phyloP scores from a whole-genome alignment of 2,113 vertebrate species.

The Sphaerodactylus townsendi region DNA sequence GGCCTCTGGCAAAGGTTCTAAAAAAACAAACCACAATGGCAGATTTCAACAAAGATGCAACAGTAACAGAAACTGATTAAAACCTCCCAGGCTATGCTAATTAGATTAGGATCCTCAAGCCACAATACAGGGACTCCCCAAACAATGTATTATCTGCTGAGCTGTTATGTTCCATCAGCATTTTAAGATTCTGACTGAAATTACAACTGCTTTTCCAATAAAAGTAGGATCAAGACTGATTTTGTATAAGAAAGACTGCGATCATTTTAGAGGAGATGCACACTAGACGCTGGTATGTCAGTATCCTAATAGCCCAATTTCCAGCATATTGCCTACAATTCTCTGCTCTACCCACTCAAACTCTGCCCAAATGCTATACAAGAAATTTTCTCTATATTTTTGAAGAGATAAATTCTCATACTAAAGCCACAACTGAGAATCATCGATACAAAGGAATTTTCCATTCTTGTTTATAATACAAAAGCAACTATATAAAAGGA shows the following conservation, averaged over 20 bases:
- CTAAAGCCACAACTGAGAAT: background rate
- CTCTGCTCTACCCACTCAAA: background rate
- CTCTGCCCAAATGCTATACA: background rate
- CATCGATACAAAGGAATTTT: background rate
- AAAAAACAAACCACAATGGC: slow-evolving; percentile 31
- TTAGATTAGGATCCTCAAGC: slow-evolving; percentile 25
- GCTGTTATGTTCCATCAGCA: background rate
- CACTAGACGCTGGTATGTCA: background rate
- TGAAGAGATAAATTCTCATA: background rate
- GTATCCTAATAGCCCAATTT: background rate
- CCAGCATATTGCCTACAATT: background rate
- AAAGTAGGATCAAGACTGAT: background rate
- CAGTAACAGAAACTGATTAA: slow-evolving; percentile 22
- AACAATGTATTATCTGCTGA: background rate
- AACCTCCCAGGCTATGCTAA: background rate
- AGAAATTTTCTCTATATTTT: background rate
- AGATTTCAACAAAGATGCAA: slow-evolving; percentile 19
- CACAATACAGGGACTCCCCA: slow-evolving; percentile 13
- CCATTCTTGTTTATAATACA: background rate
- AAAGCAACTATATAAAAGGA: background rate
- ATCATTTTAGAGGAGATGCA: background rate
- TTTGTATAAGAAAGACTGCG: background rate
- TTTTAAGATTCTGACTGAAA: slow-evolving; percentile 16
- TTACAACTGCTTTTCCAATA: background rate
- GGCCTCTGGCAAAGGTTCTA: background rate